Evolutionary conservation across 2,888 invertebrate species (phyloP).

Genomic region (Gastracanthus pulcherrimus): DNA sequence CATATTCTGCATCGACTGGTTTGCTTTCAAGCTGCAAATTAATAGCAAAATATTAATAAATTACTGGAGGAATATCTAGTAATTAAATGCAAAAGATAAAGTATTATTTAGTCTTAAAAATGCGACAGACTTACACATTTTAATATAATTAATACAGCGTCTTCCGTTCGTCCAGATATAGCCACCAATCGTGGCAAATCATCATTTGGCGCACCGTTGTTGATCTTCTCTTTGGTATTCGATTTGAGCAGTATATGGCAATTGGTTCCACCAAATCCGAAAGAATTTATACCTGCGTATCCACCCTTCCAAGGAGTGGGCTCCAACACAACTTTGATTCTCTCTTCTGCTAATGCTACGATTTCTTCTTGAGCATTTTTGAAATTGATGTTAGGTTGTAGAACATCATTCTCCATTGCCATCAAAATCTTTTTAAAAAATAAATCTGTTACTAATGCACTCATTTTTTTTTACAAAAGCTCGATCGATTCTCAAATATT

Average conservation of each 20-base stretch:
- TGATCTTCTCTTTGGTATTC: slow-evolving; percentile 81
- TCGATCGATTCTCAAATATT: background rate
- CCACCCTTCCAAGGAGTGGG: slow-evolving; percentile 85
- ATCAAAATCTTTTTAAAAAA: slow-evolving; percentile 80
- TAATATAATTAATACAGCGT: slow-evolving; percentile 83
- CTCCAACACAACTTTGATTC: slow-evolving; percentile 86
- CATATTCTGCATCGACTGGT: slow-evolving; percentile 80
- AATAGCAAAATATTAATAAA: background rate
- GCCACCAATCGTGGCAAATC: slow-evolving; percentile 85
- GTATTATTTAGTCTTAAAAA: background rate
- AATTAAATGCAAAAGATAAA: slow-evolving; percentile 10
- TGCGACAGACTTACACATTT: background rate
- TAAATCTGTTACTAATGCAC: background rate
- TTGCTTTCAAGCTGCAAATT: background rate
- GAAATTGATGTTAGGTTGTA: slow-evolving; percentile 93
- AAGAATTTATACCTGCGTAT: slow-evolving; percentile 89
- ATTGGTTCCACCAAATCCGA: slow-evolving; percentile 95
- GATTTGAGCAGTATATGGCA: slow-evolving; percentile 84
- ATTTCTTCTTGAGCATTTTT: slow-evolving; percentile 81
- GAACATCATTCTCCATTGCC: slow-evolving; percentile 88
- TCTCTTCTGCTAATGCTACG: slow-evolving; percentile 80
- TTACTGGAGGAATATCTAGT: background rate
- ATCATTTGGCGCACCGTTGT: slow-evolving; percentile 81
- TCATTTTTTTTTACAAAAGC: too few relatives aligned
- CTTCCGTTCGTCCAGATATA: slow-evolving; percentile 88